A percentile compares a stretch with the other conserved stretches of the same genome.
These are phyloP conservation scores for Naso thynnoides DNA, from an alignment of 2,797 vertebrate species.

Conservation along the genomic window DNA sequence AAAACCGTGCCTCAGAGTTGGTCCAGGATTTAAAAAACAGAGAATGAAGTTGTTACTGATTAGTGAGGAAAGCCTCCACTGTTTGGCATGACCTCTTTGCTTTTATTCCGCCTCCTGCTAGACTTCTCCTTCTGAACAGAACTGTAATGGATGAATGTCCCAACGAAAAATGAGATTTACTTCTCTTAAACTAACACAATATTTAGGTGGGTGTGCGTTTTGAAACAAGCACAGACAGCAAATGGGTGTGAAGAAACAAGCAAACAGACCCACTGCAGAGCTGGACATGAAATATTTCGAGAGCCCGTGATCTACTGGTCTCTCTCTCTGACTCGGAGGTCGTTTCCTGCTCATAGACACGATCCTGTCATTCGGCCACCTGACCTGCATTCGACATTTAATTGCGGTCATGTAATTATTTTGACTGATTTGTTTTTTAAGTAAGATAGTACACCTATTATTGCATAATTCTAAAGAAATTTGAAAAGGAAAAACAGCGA, in stretches of 20 bases:
- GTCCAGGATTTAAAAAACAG: background rate
- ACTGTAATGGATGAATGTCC: background rate
- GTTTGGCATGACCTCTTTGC: background rate
- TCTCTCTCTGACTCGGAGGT: background rate
- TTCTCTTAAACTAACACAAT: background rate
- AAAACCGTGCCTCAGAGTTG: background rate
- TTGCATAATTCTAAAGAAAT: background rate
- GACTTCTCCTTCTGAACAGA: no score
- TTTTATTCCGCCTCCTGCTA: background rate
- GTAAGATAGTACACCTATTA: background rate
- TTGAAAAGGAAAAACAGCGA: background rate
- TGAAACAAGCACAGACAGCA: background rate
- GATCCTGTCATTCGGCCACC: background rate
- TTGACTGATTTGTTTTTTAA: background rate
- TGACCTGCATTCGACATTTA: background rate
- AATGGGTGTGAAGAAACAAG: no score
- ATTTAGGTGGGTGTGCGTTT: background rate
- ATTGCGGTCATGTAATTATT: background rate
- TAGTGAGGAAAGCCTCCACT: background rate
- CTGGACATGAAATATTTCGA: background rate
- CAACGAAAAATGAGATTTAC: background rate
- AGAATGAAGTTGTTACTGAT: background rate
- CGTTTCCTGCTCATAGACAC: constrained; percentile 9
- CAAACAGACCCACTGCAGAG: background rate
- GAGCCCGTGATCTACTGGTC: background rate